Evolutionary conservation across 2,888 invertebrate species (phyloP).

Genomic region (Polymixis lichenea): DNA sequence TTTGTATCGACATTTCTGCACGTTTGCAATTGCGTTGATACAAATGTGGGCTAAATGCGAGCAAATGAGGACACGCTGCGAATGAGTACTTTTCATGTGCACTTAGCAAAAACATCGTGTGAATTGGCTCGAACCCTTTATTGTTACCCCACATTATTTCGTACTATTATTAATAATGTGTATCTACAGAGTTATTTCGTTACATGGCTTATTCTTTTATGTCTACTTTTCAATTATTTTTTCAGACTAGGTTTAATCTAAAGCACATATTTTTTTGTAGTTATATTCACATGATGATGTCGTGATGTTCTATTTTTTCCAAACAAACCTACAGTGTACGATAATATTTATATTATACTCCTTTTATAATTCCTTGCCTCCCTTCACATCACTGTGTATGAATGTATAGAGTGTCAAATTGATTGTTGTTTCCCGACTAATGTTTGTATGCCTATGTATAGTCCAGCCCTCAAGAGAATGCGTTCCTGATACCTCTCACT

Average conservation of each 20-base stretch:
- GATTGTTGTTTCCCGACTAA: background rate
- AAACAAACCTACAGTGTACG: background rate
- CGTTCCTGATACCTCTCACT: too few relatives aligned
- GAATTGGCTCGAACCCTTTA: background rate
- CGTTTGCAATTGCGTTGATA: background rate
- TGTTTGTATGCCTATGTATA: too few relatives aligned
- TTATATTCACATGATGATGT: background rate
- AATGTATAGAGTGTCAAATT: slow-evolving; percentile 10
- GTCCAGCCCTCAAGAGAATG: too few relatives aligned
- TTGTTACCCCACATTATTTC: background rate
- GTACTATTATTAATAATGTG: background rate
- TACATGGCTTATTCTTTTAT: too few relatives aligned
- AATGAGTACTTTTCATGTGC: too few relatives aligned
- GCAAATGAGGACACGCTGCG: background rate
- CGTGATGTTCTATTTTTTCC: background rate
- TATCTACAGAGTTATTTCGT: background rate
- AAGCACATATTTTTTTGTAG: background rate
- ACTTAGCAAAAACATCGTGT: background rate
- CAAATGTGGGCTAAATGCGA: background rate
- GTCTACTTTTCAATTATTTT: background rate
- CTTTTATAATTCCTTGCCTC: background rate
- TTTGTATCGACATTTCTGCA: background rate
- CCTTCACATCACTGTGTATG: background rate
- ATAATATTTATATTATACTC: background rate
- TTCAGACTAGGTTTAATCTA: background rate